Evolutionary conservation across 2,797 vertebrate species (phyloP).

Genomic region (Distichodus sexfasciatus): DNA sequence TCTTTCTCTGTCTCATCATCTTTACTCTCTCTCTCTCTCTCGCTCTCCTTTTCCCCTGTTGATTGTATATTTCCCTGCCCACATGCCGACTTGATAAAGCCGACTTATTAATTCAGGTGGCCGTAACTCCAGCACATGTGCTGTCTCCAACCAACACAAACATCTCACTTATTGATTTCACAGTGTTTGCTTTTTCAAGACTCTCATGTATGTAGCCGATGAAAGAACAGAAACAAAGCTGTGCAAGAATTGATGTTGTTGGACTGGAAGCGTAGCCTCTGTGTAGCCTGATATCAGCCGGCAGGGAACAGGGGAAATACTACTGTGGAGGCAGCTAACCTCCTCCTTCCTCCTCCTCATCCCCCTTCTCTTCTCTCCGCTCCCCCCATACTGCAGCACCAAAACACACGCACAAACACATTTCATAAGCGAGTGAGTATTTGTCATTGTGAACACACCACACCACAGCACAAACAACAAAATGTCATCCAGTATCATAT

Average conservation of each 20-base stretch:
- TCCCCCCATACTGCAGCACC: background rate
- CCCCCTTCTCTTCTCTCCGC: background rate
- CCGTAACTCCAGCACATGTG: conserved; percentile 58
- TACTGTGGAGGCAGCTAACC: conserved; percentile 7
- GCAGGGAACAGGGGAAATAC: conserved; percentile 4
- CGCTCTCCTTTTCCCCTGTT: background rate
- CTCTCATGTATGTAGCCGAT: conserved; percentile 33
- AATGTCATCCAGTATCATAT: too few relatives aligned
- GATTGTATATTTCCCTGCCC: conserved; percentile 6
- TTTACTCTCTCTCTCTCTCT: too few relatives aligned
- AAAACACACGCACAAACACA: background rate
- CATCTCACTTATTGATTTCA: conserved; percentile 46
- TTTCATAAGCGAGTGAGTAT: too few relatives aligned
- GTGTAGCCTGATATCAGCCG: background rate
- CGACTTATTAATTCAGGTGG: conserved; percentile 64
- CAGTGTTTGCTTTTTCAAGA: conserved; percentile 28
- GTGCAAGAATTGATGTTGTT: conserved; percentile 11
- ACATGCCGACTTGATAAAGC: conserved; percentile 75
- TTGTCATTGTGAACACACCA: too few relatives aligned
- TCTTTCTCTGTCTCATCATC: too few relatives aligned
- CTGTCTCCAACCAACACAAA: conserved; percentile 66
- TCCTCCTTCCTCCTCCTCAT: background rate
- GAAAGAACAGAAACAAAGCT: conserved; percentile 21
- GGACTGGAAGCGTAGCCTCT: background rate
- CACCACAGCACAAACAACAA: too few relatives aligned